phyloP scores from a whole-genome alignment of 2,797 vertebrate species.

The Benthosema pterotum region DNA sequence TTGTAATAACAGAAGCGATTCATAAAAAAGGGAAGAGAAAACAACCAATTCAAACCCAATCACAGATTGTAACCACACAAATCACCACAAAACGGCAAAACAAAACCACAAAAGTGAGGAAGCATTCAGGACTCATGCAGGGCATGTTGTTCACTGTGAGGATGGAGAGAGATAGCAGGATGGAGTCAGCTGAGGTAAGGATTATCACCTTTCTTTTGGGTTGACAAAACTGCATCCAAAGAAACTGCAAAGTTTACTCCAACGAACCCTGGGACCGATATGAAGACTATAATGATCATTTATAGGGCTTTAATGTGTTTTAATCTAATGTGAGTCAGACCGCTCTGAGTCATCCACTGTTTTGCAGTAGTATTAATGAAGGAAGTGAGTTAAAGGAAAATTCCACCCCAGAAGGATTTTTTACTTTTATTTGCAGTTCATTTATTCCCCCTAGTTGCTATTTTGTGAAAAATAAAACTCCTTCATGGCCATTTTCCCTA shows the following conservation, averaged over 20 bases:
- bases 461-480: too few species aligned
- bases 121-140: conserved; percentile 79
- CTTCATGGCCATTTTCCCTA: too few species aligned
- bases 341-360: conserved; percentile 18
- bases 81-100: conserved; percentile 69
- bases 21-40: conserved; percentile 34
- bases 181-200: conserved; percentile 45
- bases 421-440: too few species aligned
- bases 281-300: neutral
- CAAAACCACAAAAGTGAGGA: conserved; percentile 77
- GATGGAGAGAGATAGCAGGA: conserved; percentile 74
- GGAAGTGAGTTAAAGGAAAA: too few species aligned
- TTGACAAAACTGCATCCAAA: neutral
- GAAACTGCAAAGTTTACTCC: conserved; percentile 4
- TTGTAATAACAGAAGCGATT: conserved; percentile 21
- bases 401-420: too few species aligned
- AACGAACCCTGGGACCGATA: neutral
- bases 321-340: conserved; percentile 12
- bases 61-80: conserved; percentile 60
- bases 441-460: too few species aligned
- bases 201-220: neutral
- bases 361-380: conserved; percentile 38
- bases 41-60: conserved; percentile 43
- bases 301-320: neutral
- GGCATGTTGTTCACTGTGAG: conserved; percentile 70